Evolutionary conservation across 2,113 vertebrate genomes (phyloP).

Genomic region (Poeciliopsis turrubarensis): DNA sequence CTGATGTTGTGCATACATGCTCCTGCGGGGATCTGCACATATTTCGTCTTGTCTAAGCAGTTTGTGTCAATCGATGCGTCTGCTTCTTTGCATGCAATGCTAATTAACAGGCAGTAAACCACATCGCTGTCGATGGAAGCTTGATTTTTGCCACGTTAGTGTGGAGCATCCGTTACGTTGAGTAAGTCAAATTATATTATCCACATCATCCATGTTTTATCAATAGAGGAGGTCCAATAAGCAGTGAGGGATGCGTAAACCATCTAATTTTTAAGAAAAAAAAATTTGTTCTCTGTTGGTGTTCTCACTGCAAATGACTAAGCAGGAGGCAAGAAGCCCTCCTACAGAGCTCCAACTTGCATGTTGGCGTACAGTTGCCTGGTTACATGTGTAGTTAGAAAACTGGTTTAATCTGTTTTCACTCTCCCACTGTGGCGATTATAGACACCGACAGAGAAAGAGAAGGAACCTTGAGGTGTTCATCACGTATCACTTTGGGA

Average conservation of each 20-base stretch:
- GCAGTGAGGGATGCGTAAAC: background rate
- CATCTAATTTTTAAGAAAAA: constrained; percentile 17
- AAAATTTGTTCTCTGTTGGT: constrained; percentile 12
- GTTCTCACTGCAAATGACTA: constrained; percentile 38
- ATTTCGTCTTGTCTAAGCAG: constrained; percentile 17
- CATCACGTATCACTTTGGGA: constrained; percentile 22
- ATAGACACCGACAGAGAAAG: constrained; percentile 13
- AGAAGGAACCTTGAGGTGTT: constrained; percentile 8
- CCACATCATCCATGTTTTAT: background rate
- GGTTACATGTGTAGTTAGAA: constrained; percentile 56
- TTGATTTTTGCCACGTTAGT: constrained; percentile 17
- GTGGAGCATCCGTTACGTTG: constrained; percentile 1
- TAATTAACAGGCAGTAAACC: constrained; percentile 30
- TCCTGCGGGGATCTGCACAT: constrained; percentile 1
- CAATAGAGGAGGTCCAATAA: constrained; percentile 7
- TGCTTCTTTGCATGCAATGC: background rate
- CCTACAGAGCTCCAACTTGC: constrained; percentile 32
- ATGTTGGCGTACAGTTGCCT: constrained; percentile 60
- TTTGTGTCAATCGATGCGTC: background rate
- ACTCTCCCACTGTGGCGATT: constrained; percentile 31
- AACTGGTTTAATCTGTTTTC: constrained; percentile 39
- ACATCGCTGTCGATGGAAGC: constrained; percentile 42
- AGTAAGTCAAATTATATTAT: constrained; percentile 30
- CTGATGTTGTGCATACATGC: background rate
- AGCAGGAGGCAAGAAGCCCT: constrained; percentile 25